Percentiles rank a stretch among this genome's conserved stretches.
Evolutionary conservation across 2,797 vertebrate genomes (phyloP).

Genomic region (Gallinago stenura): DNA sequence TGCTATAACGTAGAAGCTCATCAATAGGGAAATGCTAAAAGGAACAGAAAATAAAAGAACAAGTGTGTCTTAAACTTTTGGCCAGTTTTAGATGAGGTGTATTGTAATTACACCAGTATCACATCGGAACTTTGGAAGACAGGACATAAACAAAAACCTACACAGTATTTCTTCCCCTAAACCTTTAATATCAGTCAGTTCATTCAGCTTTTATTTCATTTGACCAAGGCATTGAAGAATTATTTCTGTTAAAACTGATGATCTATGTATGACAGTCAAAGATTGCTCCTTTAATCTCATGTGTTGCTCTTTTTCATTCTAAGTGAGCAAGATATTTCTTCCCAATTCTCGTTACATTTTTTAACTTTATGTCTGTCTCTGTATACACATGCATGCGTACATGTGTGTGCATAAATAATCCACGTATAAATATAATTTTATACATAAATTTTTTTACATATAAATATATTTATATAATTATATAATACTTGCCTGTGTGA

Average conservation of each 20-base stretch:
- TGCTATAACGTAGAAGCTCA: not conserved
- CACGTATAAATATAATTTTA: not conserved
- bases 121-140: not conserved
- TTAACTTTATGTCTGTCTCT: not conserved
- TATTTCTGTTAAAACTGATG: not conserved
- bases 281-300: not conserved
- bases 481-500: not conserved
- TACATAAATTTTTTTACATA: not conserved
- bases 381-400: fast-evolving
- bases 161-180: not conserved
- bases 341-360: not conserved
- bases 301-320: not conserved
- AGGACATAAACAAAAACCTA: not conserved
- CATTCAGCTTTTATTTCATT: not conserved
- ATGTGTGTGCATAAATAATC: not conserved
- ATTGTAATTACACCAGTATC: not conserved
- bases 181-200: not conserved
- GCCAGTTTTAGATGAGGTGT: not conserved
- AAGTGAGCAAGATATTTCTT: not conserved
- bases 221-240: not conserved
- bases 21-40: not conserved
- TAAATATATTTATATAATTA: not conserved
- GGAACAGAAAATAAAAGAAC: not conserved
- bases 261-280: not conserved
- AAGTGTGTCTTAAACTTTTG: not conserved